These are phyloP conservation scores for Nomada ferruginata DNA, from an alignment of 2,888 invertebrate genomes.

Conservation along the genomic window DNA sequence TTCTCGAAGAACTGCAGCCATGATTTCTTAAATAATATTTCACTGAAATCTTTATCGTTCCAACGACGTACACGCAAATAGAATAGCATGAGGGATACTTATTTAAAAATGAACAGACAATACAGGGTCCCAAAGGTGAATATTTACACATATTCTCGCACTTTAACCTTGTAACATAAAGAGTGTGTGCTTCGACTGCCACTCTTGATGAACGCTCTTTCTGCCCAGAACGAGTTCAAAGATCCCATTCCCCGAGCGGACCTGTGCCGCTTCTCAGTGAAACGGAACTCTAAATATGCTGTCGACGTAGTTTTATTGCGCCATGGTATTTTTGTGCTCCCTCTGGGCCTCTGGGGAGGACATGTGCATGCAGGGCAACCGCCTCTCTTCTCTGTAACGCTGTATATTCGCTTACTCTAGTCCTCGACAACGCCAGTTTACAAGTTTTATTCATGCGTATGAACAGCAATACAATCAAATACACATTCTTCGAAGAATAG, in stretches of 20 bases:
- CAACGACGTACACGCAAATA: too few relatives aligned
- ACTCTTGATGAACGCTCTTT: conserved; percentile 31
- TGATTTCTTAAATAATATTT: too few relatives aligned
- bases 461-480: too few relatives aligned
- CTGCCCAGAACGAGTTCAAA: conserved; percentile 54
- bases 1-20: too few relatives aligned
- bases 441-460: too few relatives aligned
- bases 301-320: conserved; percentile 50
- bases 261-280: conserved; percentile 37
- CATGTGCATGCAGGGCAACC: not conserved
- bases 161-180: not conserved
- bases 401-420: too few relatives aligned
- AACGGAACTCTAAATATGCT: conserved; percentile 59
- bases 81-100: too few relatives aligned
- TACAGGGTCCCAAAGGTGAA: not conserved
- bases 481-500: too few relatives aligned
- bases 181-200: not conserved
- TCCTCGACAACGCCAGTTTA: too few relatives aligned
- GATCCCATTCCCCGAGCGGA: conserved; percentile 50
- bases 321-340: conserved; percentile 54
- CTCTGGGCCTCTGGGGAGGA: not conserved
- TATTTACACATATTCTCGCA: not conserved
- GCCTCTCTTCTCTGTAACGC: not conserved
- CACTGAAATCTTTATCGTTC: too few relatives aligned
- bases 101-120: too few relatives aligned